Evolutionary conservation across 2,113 vertebrate genomes (phyloP), one percentile per base, ranked within the genome.

Genomic region (Misgurnus anguillicaudatus): DNA sequence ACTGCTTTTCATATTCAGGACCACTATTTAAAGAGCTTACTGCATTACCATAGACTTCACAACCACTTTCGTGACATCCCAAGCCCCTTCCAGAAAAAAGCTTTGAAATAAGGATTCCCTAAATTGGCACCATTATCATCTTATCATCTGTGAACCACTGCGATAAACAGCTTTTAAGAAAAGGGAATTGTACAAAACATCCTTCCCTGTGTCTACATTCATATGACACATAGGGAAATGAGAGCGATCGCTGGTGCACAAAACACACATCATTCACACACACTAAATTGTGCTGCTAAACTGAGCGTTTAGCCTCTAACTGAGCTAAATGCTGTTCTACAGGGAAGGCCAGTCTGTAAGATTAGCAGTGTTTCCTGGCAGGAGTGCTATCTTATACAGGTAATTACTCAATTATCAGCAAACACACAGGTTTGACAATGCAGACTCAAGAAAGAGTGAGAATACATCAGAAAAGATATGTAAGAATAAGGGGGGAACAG

Each of bases 321-420:
- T 65, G 39, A 83, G 80, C 63, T 84, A 73, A 86, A 85, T 85
- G 79, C 80, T 80, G 76, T 88, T 84, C 84, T 47, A 70, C 48
- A 19, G 39, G 19, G 85, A 75, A 82, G 36, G 69, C 47, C 61
- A 58, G 81, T 61, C 82, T 61, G 14, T 84, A 82, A 84, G 88
- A 89, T 88, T 87, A 78, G 82, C 75, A 81, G 78, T 71, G 79
- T 76, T 80, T 86, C 85, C 71, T 84, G 78, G 84, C 82, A 39
- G 89, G 87, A 89, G 87, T 69, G 85, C 90, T 87, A 85, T 91
- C 87, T 88, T 85, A 89, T 89, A 87, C 90, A 90, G 79, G 84
- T 90, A 89, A 91, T 90, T 89, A 93, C 87, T 89, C 87, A 87
- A 90, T 90, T 88, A 92, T 88, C 82, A 87, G 87, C 83, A 89